A percentile compares a stretch with the other conserved stretches of the same genome.
Conservation (phyloP, 2,113 vertebrate species). For the Mustela nigripes region DNA sequence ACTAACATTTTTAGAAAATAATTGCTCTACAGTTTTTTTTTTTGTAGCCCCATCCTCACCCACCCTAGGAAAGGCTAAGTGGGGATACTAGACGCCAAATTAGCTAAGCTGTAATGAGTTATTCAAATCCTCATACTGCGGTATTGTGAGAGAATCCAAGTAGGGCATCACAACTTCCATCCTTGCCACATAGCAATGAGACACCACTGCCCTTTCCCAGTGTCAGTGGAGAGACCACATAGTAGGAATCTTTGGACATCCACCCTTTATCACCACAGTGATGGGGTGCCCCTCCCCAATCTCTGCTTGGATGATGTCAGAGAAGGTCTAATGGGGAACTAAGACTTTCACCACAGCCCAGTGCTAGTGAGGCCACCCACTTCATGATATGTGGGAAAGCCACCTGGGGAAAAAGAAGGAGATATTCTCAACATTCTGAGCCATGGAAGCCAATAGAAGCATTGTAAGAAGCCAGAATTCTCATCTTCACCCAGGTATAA, state of each 20-base stretch:
- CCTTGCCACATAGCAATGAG: not conserved
- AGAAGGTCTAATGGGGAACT: not conserved
- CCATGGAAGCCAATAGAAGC: not conserved
- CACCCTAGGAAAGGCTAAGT: not conserved
- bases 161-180: not conserved
- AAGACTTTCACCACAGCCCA: not conserved
- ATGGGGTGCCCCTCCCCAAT: not conserved
- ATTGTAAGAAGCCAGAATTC: not conserved
- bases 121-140: not conserved
- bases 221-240: not conserved
- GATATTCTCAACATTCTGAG: not conserved
- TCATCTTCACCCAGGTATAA: not conserved
- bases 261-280: accelerated
- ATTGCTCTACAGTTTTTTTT: not conserved
- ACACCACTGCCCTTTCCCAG: not conserved
- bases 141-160: not conserved
- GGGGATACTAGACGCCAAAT: not conserved
- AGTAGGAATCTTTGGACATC: not conserved
- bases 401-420: not conserved
- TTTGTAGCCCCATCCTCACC: not conserved
- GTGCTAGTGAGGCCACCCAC: not conserved
- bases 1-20: not conserved
- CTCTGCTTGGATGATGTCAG: not conserved
- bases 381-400: not conserved
- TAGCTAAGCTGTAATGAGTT: not conserved